Evolutionary conservation across 2,113 vertebrate species (phyloP), one percentile per base, ranked within the genome.

Genomic region (Lota lota): DNA sequence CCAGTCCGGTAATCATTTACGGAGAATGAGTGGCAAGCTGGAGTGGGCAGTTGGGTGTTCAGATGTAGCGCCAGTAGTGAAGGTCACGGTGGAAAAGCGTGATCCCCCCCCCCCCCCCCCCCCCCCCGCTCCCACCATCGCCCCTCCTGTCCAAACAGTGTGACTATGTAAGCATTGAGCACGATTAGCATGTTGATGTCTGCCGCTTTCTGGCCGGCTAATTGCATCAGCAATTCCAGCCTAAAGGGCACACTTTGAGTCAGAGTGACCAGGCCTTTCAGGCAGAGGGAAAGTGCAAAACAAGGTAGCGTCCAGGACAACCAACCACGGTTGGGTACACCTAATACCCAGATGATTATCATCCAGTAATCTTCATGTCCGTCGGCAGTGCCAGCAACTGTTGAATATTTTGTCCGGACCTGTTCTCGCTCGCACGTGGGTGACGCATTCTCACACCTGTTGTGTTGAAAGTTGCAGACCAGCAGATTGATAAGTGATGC

Each of bases 1-100:
- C 61, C 76, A 80, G 70, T 59, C 28, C 40, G 72, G 18, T 85
- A 90, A 89, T 88, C 18, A 89, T 91, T 92, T 90, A 90, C 89
- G 0, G 54, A 64, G 51, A 40, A 10, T 61, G 47, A 63, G 76
- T 61, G 71, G 81, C 76, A 14, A 47, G 40, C 40, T 12, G 40
- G 28, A 33, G 28, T 1, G 28, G 28, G 2, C 28, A 33, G 12
- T 47, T 47, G 40, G 40, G 40, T 47, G 28, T 14, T 47, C 1
- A 76, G 67, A 88, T 80, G 86, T 76, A 76, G 69, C 73, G 77
- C 71, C 63, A 67, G 51, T 72, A 81, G 75, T 88, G 84, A 86
- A 83, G 86, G 88, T 77, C 79, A 72, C 58, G 72, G 59, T 73
- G 64, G 79, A 53, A 69, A 21, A 22, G 74, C 54, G 73, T 68